Evolutionary conservation across 2,113 vertebrate species (phyloP).

Genomic region (Cyphomyrus plagiostoma): DNA sequence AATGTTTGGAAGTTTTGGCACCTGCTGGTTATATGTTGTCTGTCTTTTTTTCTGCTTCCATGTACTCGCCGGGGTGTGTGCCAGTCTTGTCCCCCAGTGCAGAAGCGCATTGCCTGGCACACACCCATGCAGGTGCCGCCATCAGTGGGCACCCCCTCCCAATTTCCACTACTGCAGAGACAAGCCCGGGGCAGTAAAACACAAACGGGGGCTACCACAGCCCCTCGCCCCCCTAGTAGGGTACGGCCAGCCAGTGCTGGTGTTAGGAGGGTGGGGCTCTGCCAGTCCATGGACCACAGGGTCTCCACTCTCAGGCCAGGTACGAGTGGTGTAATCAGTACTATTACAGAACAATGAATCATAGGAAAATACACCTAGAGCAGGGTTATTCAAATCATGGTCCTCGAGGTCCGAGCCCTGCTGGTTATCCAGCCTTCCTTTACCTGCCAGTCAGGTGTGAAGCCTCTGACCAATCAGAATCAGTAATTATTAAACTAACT

Average conservation of each 20-base stretch:
- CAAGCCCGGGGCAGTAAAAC: background rate
- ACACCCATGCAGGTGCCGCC: slow-evolving; percentile 38
- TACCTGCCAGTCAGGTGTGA: too few relatives aligned
- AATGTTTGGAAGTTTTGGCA: background rate
- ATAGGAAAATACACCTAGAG: background rate
- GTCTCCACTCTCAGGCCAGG: slow-evolving; percentile 15
- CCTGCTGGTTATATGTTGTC: background rate
- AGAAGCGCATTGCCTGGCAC: slow-evolving; percentile 24
- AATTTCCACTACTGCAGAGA: slow-evolving; percentile 35
- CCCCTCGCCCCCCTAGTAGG: slow-evolving; percentile 35
- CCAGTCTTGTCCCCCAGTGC: slow-evolving; percentile 39
- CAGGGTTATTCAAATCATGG: too few relatives aligned
- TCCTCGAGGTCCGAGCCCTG: too few relatives aligned
- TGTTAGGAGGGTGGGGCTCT: background rate
- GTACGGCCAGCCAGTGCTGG: slow-evolving; percentile 32
- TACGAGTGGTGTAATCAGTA: background rate
- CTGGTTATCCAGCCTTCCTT: too few relatives aligned
- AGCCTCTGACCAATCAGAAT: too few relatives aligned
- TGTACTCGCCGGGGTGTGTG: background rate
- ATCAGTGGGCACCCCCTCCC: background rate
- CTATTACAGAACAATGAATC: background rate
- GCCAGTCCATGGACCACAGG: background rate
- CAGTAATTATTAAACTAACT: too few relatives aligned
- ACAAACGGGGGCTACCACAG: fast-evolving
- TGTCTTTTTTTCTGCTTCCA: background rate